These are phyloP conservation scores for Thysanoteuthis rhombus DNA, from an alignment of 2,888 invertebrate genomes.

Conservation along the genomic window DNA sequence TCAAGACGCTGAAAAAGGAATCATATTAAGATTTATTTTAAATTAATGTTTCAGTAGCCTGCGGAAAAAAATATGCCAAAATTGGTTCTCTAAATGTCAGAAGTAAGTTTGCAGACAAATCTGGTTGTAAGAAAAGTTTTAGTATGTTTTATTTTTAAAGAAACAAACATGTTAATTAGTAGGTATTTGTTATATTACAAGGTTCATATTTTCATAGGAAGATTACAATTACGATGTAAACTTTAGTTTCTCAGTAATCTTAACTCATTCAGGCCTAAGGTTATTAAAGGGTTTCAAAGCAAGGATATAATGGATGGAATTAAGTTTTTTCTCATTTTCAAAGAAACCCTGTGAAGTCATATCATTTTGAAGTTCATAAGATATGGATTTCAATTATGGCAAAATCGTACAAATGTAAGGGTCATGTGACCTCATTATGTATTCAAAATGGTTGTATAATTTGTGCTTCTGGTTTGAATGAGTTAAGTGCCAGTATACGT, in stretches of 20 bases:
- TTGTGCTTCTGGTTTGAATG: too few species aligned
- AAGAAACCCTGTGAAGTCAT: too few species aligned
- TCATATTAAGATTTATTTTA: slow-evolving; percentile 1
- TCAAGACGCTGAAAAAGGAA: background rate
- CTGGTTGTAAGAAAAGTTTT: background rate
- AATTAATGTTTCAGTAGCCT: background rate
- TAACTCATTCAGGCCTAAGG: too few species aligned
- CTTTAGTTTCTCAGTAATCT: background rate
- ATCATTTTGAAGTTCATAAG: too few species aligned
- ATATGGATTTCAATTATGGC: too few species aligned
- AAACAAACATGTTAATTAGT: background rate
- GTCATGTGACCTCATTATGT: too few species aligned
- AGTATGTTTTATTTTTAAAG: background rate
- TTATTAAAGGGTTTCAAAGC: too few species aligned
- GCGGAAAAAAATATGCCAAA: background rate
- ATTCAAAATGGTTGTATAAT: too few species aligned
- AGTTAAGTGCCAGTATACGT: background rate
- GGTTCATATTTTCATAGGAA: background rate
- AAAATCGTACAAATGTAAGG: too few species aligned
- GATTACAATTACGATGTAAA: background rate
- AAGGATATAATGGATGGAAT: too few species aligned
- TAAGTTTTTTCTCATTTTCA: too few species aligned
- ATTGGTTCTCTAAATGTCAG: background rate
- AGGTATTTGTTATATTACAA: background rate
- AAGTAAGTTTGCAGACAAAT: background rate